A percentile compares a stretch with the other conserved stretches of the same genome.
Conservation (phyloP, 2,797 vertebrate species). For the Monodelphis domestica region DNA sequence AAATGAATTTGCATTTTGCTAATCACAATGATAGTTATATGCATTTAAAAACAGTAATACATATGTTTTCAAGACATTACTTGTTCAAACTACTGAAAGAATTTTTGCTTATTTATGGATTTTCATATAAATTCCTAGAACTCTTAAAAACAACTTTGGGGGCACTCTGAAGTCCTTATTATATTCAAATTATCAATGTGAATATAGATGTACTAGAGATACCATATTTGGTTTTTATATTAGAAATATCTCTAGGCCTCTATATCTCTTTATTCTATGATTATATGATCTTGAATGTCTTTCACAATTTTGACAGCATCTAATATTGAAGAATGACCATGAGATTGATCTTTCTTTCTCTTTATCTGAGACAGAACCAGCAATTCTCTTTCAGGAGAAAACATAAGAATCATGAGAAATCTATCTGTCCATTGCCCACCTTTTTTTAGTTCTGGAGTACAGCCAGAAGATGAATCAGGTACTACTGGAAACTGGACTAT, state of each 20-base stretch:
- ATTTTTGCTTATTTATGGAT: background rate
- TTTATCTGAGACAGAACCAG: background rate
- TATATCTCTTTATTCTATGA: background rate
- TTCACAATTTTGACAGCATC: background rate
- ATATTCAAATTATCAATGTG: background rate
- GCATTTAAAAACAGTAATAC: background rate
- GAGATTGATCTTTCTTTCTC: background rate
- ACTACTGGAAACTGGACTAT: background rate
- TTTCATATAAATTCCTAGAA: background rate
- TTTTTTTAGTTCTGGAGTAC: background rate
- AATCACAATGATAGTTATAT: background rate
- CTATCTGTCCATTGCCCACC: background rate
- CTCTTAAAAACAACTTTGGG: background rate
- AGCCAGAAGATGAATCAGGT: background rate
- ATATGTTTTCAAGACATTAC: background rate
- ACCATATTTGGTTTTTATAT: background rate
- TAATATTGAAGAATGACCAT: background rate
- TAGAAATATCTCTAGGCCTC: background rate
- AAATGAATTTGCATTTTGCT: background rate
- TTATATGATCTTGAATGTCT: background rate
- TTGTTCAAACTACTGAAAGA: background rate
- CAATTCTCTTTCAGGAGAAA: background rate
- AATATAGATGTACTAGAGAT: background rate
- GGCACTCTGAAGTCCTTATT: background rate
- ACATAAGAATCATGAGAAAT: background rate